Conservation (phyloP, 2,797 vertebrate genomes). For the Rhincodon typus region DNA sequence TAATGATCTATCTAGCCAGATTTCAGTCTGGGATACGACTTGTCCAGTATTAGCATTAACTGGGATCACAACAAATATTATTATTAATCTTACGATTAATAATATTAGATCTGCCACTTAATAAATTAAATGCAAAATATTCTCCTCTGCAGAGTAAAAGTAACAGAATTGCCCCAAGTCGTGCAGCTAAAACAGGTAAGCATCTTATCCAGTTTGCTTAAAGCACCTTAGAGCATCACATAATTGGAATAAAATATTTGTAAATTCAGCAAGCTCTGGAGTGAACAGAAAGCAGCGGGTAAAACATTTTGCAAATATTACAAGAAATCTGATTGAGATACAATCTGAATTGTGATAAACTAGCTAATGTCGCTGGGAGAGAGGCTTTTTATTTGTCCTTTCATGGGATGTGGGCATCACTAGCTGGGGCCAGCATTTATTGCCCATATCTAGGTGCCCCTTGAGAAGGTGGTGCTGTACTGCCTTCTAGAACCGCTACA, state of each 20-base stretch:
- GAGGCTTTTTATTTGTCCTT: too few species aligned
- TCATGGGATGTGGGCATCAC: too few species aligned
- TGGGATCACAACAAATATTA: too few species aligned
- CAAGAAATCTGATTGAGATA: background rate
- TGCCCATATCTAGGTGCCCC: too few species aligned
- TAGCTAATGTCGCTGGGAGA: background rate
- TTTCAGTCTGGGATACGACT: too few species aligned
- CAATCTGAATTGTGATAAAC: background rate
- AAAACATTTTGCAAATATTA: background rate
- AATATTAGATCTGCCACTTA: background rate
- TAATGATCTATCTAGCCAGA: too few species aligned
- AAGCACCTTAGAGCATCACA: background rate
- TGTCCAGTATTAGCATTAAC: too few species aligned
- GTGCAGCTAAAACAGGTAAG: constrained; percentile 52
- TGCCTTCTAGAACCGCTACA: too few species aligned
- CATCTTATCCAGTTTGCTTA: too few species aligned
- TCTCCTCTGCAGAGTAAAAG: constrained; percentile 49
- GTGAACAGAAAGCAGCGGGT: background rate
- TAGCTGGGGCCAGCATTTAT: too few species aligned
- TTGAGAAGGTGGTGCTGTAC: too few species aligned
- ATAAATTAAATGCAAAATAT: background rate
- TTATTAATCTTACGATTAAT: too few species aligned
- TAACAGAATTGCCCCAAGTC: constrained; percentile 44
- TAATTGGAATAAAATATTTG: background rate
- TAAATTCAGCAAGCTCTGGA: background rate